Evolutionary conservation across 2,113 vertebrate genomes (phyloP), one percentile per base, ranked within the genome.

Genomic region (Pundamilia nyererei): DNA sequence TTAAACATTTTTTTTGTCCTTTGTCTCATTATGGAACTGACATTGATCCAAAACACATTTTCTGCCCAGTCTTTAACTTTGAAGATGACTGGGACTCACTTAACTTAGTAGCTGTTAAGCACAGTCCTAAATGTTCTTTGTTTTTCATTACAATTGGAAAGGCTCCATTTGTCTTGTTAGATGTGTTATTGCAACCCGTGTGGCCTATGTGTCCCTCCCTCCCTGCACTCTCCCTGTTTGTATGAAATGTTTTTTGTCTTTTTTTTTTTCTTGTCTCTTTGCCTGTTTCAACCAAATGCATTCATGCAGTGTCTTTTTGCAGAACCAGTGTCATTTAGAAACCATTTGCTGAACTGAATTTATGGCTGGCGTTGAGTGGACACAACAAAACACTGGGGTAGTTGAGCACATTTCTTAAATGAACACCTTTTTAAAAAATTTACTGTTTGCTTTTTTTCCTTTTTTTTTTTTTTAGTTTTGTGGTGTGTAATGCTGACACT

Each of bases 281-380:
- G 86, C 91, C 90, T 94, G 90, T 95, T 94, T 92, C 90, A 91
- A 92, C 89, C 93, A 93, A 93, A 94, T 94, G 91, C 85, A 89
- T 88, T 94, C 89, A 94, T 62, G 19, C 89, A 85, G 86, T 95
- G 92, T 93, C 91, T 95, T 95, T 95, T 96, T 93, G 87, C 94
- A 95, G 94, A 96, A 93, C 94, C 92, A 94, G 94, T 94, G 88
- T 95, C 92, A 96, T 95, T 93, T 94, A 95, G 92, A 95, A 95
- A 94, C 93, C 93, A 92, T 96, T 95, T 95, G 92, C 94, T 95
- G 94, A 95, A 92, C 92, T 93, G 91, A 94, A 89, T 95, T 90
- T 93, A 92, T 93, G 89, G 87, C 91, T 95, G 94, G 42, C 88
- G 81, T 92, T 95, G 94, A 94, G 92, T 86, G 94, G 93, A 95